These are phyloP conservation scores for Hoplostethus atlanticus DNA, from an alignment of 2,797 vertebrate genomes.

Conservation along the genomic window DNA sequence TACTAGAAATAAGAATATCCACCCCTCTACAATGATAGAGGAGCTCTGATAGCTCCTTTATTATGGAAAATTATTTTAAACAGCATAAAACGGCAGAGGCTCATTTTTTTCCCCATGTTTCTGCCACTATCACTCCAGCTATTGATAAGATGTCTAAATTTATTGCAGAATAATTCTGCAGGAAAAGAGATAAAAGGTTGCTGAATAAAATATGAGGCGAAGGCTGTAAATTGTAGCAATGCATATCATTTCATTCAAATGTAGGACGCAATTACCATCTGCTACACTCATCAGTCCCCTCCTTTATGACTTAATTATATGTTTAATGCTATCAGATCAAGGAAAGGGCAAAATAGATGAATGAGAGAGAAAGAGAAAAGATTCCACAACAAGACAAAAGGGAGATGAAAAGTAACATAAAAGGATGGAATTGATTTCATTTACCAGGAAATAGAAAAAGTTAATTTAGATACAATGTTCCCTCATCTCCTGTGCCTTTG, in stretches of 20 bases:
- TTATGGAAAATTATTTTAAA: constrained; percentile 97
- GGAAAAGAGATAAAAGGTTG: constrained; percentile 99
- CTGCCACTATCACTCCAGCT: constrained; percentile 95
- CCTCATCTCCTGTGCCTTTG: constrained; percentile 91
- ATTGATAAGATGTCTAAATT: constrained; percentile 99
- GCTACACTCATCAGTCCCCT: constrained; percentile 99
- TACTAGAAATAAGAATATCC: constrained; percentile 72
- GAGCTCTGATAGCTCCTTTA: constrained; percentile 93
- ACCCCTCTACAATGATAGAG: constrained; percentile 80
- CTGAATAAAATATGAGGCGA: constrained; percentile 99
- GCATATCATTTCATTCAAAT: constrained; percentile 99
- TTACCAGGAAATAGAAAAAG: constrained; percentile 96
- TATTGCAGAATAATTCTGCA: constrained; percentile 99
- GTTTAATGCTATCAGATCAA: constrained; percentile 99
- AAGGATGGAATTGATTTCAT: constrained; percentile 99
- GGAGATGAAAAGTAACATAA: constrained; percentile 99
- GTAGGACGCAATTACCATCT: constrained; percentile 99
- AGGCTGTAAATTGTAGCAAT: constrained; percentile 99
- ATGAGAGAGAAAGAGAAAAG: constrained; percentile 99
- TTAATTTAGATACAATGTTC: constrained; percentile 99
- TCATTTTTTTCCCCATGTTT: constrained; percentile 89
- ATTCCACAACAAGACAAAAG: constrained; percentile 99
- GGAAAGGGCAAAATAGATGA: constrained; percentile 99
- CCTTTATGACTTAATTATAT: constrained; percentile 99
- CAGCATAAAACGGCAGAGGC: constrained; percentile 91